Evolutionary conservation across 2,888 invertebrate species (phyloP), one percentile per base, ranked within the genome.

Genomic region (Eilema griseolum): DNA sequence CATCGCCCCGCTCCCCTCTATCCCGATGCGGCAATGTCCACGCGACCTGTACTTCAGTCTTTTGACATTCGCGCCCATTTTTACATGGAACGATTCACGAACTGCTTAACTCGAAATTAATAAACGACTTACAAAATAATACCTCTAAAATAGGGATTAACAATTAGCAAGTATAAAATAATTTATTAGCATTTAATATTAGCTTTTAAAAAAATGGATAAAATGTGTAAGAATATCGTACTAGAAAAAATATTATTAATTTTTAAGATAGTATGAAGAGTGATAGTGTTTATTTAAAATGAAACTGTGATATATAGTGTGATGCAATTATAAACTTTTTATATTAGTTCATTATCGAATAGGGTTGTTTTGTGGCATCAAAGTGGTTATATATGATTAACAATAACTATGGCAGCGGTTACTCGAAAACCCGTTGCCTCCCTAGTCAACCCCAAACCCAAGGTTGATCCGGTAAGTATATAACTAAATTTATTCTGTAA

Each of bases 61-160:
- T 94, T 94, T 94, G 95, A 92, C 93, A 92, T 93, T 90, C 95
- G 95, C 94, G 90, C 92, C 93, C 94, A 92, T 93, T 94, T 95
- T 94, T 92, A 94, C 91, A 93, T 94, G 92, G 90, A 93, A 93
- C 94, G 91, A 93, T 83, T 87, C 83, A 93, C 93, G 93, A 94
- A 92, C 86, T 88, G 85, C 84, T 85, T 80, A 85, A 88, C 90
- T 88, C 92, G 92, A 93, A 88, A 80, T 75, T 76, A 79, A 69
- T 76, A 74, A 73, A 76, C 82, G 76, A 83, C 70, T 76, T 85
- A n/a, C 72, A 72, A 83, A 80, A 79, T 77, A 83, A 82, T 77
- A 77, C 71, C 71, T 72, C 46, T 70, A 66, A 79, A 81, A 83
- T 77, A 84, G 80, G 83, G 85, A 87, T 85, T 89, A 88, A 88